These are phyloP conservation scores for Oscheius sp. DNA, from an alignment of 1,140 invertebrate genomes.

Conservation along the genomic window DNA sequence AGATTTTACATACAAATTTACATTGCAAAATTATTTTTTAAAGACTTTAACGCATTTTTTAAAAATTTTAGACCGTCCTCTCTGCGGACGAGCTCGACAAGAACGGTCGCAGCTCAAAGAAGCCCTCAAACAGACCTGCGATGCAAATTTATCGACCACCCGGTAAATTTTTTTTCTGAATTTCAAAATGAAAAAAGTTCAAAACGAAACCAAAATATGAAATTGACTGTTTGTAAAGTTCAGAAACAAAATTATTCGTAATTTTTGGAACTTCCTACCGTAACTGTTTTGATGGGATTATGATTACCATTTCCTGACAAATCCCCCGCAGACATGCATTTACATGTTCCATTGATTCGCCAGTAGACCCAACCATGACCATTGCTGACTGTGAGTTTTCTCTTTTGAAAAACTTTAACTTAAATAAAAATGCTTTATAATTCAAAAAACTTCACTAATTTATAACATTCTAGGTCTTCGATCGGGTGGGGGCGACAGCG, in stretches of 20 bases:
- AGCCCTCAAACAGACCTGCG: constrained; percentile 34
- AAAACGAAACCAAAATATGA: not conserved
- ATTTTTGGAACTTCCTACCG: no score
- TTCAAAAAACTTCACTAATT: not conserved
- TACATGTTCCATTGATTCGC: constrained; percentile 1
- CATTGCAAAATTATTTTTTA: not conserved
- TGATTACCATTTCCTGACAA: no score
- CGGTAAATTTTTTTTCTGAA: constrained; percentile 17
- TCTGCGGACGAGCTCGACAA: not conserved
- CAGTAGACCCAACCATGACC: not conserved
- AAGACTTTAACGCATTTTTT: no score
- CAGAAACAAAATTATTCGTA: no score
- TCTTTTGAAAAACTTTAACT: not conserved
- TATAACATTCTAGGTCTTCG: constrained; percentile 29
- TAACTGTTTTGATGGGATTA: no score
- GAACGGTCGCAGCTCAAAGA: constrained; percentile 11
- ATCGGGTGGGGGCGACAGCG: constrained; percentile 19
- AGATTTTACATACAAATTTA: not conserved
- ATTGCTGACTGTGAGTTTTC: not conserved
- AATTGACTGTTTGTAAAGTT: no score
- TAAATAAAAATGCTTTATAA: not conserved
- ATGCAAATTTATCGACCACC: constrained; percentile 42
- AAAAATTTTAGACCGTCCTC: not conserved
- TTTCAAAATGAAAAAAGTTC: not conserved
- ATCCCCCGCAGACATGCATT: not conserved